Base-by-base conservation (phyloP, 1,140 invertebrate species). In the Caenorhabditis brenneri region DNA sequence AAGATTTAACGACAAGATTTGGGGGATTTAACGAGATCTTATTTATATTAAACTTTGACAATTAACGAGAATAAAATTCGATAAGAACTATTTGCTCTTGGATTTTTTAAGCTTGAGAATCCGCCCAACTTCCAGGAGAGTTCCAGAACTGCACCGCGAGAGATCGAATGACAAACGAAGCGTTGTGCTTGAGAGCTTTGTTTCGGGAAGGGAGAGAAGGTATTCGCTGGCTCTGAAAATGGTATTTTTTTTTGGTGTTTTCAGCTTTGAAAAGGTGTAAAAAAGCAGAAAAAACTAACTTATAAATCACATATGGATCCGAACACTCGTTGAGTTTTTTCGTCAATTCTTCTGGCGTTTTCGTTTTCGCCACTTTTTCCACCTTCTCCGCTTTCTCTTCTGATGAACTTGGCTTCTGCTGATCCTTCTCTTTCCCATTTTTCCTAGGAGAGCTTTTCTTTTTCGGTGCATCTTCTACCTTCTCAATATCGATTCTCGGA, bases 221-320 rank as follows among this genome's bases (percentile, higher is more conserved):
- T 12, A 74, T n/a, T 46, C 36, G 36, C 65, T 46, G 36, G 65
- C 65, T 42, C 65, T 74, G 65, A 42, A 74, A 74, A 16, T 42
- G 9, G 4, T 4, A 2, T 19, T 12, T 65, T 65, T 65, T 65
- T 33, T 24, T 24, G 4, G 6, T 12, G 12, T 6, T 36, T 36
- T 33, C 12, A 51, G 0, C 7, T 31, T 7, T 58, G n/a, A n/a
- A n/a, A n/a, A n/a, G n/a, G 5, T 42, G 39, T 12, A 12, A 42
- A 42, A 42, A 42, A 12, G 39, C 5, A 42, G 12, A 36, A 65
- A 65, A 65, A 65, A 33, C 65, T 42, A 12, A 74, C 65, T 74
- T 74, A 27, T 74, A 74, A 27, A 74, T 74, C 1, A 74, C 65
- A 42, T 46, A 24, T 22, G 65, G 22, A 42, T 74, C 65, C n/a